Evolutionary conservation across 2,888 invertebrate genomes (phyloP).

Genomic region (Amblyjoppa fuscipennis): DNA sequence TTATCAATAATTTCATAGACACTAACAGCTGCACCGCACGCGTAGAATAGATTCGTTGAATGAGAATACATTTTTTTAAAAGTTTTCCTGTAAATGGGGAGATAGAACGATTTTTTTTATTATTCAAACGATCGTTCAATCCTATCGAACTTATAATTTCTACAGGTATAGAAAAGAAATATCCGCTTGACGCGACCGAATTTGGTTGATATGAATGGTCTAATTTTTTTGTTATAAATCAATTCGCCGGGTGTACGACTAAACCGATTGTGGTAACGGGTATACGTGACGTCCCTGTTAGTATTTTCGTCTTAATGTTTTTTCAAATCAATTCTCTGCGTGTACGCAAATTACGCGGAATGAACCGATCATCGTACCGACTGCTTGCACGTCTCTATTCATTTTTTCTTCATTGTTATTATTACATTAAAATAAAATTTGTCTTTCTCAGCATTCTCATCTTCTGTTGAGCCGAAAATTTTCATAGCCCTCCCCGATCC

Average conservation of each 20-base stretch:
- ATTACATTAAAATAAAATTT: background rate
- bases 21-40: background rate
- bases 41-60: background rate
- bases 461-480: slow-evolving; percentile 26
- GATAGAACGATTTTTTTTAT: background rate
- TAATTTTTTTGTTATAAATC: background rate
- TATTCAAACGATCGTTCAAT: background rate
- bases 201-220: background rate
- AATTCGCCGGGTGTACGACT: no score
- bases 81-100: background rate
- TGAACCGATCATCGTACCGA: background rate
- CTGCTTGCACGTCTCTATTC: background rate
- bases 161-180: background rate
- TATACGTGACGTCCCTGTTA: no score
- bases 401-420: background rate
- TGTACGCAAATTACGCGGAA: background rate
- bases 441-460: slow-evolving; percentile 4
- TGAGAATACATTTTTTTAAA: background rate
- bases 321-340: no score
- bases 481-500: slow-evolving; percentile 16
- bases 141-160: background rate
- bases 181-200: background rate
- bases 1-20: background rate
- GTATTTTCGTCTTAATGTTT: background rate
- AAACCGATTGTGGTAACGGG: background rate